A percentile compares a stretch with the other conserved stretches of the same genome.
These are phyloP conservation scores for Platysteira castanea DNA, from an alignment of 2,113 vertebrate genomes.

Conservation along the genomic window DNA sequence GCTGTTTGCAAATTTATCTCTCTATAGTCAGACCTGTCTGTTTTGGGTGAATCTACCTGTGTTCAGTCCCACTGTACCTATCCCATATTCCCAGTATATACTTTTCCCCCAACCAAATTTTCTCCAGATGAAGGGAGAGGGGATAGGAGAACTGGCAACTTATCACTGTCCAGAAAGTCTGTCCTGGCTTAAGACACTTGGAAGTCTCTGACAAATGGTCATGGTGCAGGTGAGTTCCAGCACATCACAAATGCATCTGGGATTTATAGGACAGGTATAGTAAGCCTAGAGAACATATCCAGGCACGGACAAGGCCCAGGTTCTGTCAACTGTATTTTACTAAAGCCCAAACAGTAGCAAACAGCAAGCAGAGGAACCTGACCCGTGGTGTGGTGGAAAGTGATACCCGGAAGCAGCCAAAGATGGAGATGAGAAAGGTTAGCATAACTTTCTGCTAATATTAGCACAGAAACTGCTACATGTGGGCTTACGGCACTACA, in stretches of 20 bases:
- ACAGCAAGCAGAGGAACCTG: background rate
- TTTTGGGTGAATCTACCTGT: background rate
- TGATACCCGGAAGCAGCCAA: background rate
- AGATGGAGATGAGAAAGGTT: background rate
- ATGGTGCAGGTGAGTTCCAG: background rate
- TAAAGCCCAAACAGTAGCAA: background rate
- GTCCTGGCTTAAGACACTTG: background rate
- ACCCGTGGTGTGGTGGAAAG: background rate
- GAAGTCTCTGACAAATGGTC: background rate
- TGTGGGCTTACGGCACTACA: background rate
- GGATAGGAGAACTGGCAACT: background rate
- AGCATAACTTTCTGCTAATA: slow-evolving; percentile 7
- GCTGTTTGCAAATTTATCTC: background rate
- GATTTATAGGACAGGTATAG: background rate
- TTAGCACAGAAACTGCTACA: slow-evolving; percentile 4
- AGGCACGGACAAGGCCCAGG: background rate
- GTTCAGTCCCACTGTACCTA: background rate
- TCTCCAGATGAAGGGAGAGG: background rate
- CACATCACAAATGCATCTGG: background rate
- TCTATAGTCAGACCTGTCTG: background rate
- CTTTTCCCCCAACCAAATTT: background rate
- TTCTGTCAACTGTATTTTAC: background rate
- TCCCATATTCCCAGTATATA: background rate
- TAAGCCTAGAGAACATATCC: background rate
- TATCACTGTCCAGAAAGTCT: background rate